Conservation (phyloP, 64 coral and sea anemone genomes). For the Porites lutea region DNA sequence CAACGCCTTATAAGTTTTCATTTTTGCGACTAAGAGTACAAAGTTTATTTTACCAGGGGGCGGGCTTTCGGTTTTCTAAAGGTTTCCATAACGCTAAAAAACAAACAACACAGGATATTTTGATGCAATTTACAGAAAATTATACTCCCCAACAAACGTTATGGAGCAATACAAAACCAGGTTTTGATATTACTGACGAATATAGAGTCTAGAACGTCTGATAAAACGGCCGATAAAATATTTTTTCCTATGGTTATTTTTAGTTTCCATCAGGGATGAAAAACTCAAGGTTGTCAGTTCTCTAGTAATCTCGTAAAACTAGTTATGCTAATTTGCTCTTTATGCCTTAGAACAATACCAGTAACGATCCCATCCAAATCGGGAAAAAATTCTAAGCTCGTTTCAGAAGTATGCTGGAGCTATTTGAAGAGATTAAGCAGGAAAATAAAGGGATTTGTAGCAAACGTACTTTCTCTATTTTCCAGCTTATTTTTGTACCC, state of each 20-base stretch:
- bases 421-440: not conserved
- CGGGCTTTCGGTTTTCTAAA: constrained; percentile 13
- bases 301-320: constrained; percentile 31
- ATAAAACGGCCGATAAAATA: constrained; percentile 47
- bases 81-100: constrained; percentile 34
- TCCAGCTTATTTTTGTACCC: not conserved
- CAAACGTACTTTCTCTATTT: not conserved
- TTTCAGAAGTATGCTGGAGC: not conserved
- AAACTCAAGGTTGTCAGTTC: constrained; percentile 34
- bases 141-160: not conserved
- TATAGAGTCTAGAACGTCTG: not conserved
- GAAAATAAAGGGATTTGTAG: not conserved
- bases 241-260: not conserved
- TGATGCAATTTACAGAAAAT: constrained; percentile 2
- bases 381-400: not conserved
- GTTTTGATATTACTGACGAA: constrained; percentile 7
- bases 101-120: constrained; percentile 41
- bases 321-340: constrained; percentile 2
- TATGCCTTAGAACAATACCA: not conserved
- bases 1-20: not conserved
- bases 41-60: constrained; percentile 35
- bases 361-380: not conserved
- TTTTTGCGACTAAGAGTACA: not conserved
- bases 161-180: not conserved
- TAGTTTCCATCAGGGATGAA: constrained; percentile 1